phyloP scores from a whole-genome alignment of 2,888 invertebrate species.

The Homarus gammarus region DNA sequence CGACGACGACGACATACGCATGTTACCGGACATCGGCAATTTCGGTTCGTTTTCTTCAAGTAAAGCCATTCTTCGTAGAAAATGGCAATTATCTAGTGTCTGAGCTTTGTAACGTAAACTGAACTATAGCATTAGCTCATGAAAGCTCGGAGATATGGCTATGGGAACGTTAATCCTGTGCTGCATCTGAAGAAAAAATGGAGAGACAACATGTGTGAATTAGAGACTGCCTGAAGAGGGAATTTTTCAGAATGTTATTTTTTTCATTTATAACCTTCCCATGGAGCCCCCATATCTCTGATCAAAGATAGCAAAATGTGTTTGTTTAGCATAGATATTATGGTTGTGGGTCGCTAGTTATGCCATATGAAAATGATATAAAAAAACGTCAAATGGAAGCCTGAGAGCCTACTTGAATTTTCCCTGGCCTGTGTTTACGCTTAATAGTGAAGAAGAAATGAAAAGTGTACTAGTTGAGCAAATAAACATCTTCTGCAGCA shows the following conservation, averaged over 20 bases:
- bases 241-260: background rate
- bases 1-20: constrained; percentile 35
- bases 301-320: constrained; percentile 16
- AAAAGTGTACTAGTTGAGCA: background rate
- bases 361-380: background rate
- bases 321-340: background rate
- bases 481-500: constrained; percentile 23
- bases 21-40: constrained; percentile 26
- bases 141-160: constrained; percentile 49
- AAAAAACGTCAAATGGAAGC: background rate
- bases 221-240: background rate
- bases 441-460: background rate
- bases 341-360: constrained; percentile 32
- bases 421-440: background rate
- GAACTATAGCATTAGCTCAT: background rate
- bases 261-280: constrained; percentile 29
- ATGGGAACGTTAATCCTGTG: constrained; percentile 38
- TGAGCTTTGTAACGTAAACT: background rate
- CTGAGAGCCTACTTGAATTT: constrained; percentile 9
- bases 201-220: background rate
- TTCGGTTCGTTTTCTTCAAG: constrained; percentile 17
- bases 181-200: constrained; percentile 2
- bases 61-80: constrained; percentile 27
- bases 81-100: constrained; percentile 23
- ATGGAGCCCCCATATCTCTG: constrained; percentile 44